Conservation (phyloP, 2,888 invertebrate species). For the Dromius quadrimaculatus region DNA sequence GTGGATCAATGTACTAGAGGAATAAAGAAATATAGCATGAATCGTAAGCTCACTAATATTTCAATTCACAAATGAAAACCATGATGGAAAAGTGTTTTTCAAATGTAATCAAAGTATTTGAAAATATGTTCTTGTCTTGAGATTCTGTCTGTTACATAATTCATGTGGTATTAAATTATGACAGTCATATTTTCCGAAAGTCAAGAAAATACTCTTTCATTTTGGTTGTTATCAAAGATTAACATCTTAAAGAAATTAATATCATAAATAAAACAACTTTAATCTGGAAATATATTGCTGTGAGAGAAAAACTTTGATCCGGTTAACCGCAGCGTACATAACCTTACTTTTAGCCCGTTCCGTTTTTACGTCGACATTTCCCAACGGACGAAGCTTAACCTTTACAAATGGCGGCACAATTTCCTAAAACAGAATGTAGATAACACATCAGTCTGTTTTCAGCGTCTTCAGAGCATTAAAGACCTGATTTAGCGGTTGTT, state of each 20-base stretch:
- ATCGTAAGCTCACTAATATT: too few species aligned
- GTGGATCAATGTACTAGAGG: too few species aligned
- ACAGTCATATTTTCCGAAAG: too few species aligned
- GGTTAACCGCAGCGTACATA: slow-evolving; percentile 13
- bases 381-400: slow-evolving; percentile 33
- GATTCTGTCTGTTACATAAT: too few species aligned
- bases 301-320: slow-evolving; percentile 29
- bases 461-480: slow-evolving; percentile 10
- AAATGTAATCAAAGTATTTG: too few species aligned
- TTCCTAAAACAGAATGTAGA: slow-evolving; percentile 38
- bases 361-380: slow-evolving; percentile 25
- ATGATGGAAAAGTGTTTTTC: too few species aligned
- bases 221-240: slow-evolving; percentile 13
- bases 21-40: too few species aligned
- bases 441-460: slow-evolving; percentile 26
- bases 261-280: slow-evolving; percentile 28
- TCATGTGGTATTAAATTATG: too few species aligned
- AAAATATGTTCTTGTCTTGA: too few species aligned
- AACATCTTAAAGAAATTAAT: slow-evolving; percentile 26
- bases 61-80: too few species aligned
- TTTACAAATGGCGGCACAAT: slow-evolving; percentile 46
- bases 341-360: slow-evolving; percentile 24
- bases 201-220: too few species aligned
- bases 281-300: slow-evolving; percentile 20
- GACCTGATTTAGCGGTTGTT: slow-evolving; percentile 57